Evolutionary conservation across 2,888 invertebrate genomes (phyloP), one percentile per base, ranked within the genome.

Genomic region (Pterostichus madidus): DNA sequence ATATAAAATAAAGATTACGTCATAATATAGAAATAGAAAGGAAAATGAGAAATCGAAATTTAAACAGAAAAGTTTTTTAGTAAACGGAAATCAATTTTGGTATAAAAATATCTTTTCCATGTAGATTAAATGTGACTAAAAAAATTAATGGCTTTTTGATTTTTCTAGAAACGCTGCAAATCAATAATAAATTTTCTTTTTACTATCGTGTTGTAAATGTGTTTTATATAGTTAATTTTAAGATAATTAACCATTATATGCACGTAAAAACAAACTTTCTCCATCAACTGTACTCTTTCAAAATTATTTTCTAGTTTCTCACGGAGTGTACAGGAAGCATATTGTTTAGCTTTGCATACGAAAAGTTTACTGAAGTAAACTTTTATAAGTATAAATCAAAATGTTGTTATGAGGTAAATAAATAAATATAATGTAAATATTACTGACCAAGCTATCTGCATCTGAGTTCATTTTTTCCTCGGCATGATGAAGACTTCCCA

Each of bases 381-480:
- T 46, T 75, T 13, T 44, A 24, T 11, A 24, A 44, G n/a, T 44
- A 24, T 11, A 46, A 46, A 73, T 46, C 5, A 13, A 52, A 49
- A 46, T 24, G 6, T 64, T 11, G 0, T 5, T 32, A 35, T 64
- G 15, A 75, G 4, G 52, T 31, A 52, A 31, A 75, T 32, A 8
- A 24, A 52, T 64, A 24, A 64, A 64, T 39, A 39, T 39, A 39
- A 6, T 39, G 39, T 39, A 85, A 85, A 85, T 85, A 84, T 84
- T 89, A 90, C 90, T 90, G 90, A 93, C 93, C 93, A 94, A 93
- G 92, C 93, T 93, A 92, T 93, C 93, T 88, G 93, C 93, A 93
- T 93, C 93, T 90, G 92, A 91, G 92, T 91, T 94, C 93, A 94
- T 94, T 92, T 92, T 93, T 93, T 93, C 91, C 92, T 92, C 91